Evolutionary conservation across 2,113 vertebrate species (phyloP).

Genomic region (Nothoprocta perdicaria): DNA sequence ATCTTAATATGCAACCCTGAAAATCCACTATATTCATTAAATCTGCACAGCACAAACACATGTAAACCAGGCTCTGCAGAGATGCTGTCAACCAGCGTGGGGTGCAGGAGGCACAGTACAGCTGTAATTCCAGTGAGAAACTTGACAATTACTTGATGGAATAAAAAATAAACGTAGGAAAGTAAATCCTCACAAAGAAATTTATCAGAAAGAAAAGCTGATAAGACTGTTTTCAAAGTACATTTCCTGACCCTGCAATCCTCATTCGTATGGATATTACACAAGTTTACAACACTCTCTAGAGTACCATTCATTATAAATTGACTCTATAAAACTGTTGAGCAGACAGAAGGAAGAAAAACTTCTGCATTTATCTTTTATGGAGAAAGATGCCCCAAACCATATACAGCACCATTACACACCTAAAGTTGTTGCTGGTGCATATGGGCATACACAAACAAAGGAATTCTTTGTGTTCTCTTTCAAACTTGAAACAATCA

Average conservation of each 20-base stretch:
- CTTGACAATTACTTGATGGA: background rate
- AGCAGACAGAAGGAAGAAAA: background rate
- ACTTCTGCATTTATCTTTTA: rapidly evolving
- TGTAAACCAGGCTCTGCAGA: background rate
- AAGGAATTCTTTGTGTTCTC: background rate
- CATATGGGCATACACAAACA: background rate
- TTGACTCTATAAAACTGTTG: background rate
- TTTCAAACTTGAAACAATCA: background rate
- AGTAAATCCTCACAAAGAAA: background rate
- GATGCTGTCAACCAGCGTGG: background rate
- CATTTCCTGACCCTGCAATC: background rate
- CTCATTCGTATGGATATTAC: rapidly evolving
- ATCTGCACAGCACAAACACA: rapidly evolving
- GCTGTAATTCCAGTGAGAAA: background rate
- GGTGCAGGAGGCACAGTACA: rapidly evolving
- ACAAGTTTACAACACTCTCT: background rate
- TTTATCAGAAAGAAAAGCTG: background rate
- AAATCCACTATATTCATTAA: rapidly evolving
- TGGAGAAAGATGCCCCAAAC: rapidly evolving
- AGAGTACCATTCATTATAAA: background rate
- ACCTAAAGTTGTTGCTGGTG: background rate
- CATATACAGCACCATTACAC: background rate
- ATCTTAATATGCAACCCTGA: background rate
- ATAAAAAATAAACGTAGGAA: background rate
- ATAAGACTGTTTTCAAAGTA: background rate